Evolutionary conservation across 2,113 vertebrate species (phyloP), one percentile per base, ranked within the genome.

Genomic region (Neoarius graeffei): DNA sequence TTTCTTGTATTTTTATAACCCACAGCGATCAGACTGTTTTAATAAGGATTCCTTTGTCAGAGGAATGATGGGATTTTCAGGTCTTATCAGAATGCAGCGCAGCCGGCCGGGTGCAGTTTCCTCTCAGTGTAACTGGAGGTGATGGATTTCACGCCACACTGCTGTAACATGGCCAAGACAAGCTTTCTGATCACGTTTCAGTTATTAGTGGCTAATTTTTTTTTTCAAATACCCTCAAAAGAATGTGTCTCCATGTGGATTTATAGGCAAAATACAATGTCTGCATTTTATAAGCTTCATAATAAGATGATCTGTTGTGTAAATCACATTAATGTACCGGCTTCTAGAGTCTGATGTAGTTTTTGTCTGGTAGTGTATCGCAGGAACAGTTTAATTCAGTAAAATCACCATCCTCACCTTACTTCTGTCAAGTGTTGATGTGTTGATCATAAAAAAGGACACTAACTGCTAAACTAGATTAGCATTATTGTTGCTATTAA

Each of bases 111-210:
- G 85, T 79, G 71, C 81, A 52, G 69, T 30, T 83, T 86, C 27
- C 79, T 60, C 17, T 83, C 56, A 35, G 69, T 64, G 84, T 64
- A 20, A 83, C 79, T 80, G 82, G 80, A 83, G 87, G 87, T 90
- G 87, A 84, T 69, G 59, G 64, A 87, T 90, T 88, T 90, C 87
- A 90, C 89, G 88, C 87, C 62, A 86, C 42, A 52, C n/a, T 57
- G 23, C 74, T 23, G 56, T 48, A 81, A 54, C 23, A 64, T 10
- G 11, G 81, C 81, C 81, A 83, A 83, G 30, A 83, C 30, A 25
- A 83, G 81, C 59, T 81, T 57, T 81, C 56, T 20, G 80, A 23
- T 42, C 56, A 35, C 0, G n/a, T 27, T 35, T 60, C 9, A 59
- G 60, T 20, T 81, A 60, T 60, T 30, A 42, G 7, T 9, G 17